Base-by-base conservation (phyloP, 1,140 invertebrate genomes). In the Bombus waltoni region DNA sequence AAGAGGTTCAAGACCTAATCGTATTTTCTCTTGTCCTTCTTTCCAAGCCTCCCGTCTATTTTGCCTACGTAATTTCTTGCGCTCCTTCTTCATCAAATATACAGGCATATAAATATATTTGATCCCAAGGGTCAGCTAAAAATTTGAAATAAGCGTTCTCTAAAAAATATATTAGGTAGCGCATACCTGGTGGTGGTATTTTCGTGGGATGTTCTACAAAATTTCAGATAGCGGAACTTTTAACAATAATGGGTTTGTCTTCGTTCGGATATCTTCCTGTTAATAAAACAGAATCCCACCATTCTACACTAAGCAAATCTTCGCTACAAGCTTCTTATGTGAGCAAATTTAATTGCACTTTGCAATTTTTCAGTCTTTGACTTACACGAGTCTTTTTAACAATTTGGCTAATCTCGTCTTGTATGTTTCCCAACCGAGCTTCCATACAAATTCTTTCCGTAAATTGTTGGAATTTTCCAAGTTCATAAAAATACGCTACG, bases 221-320 rank as follows among this genome's bases (percentile, higher is more conserved):
- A 95, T 98, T 98, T 47, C 98, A 99, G 82, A 99, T 98, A n/a
- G 97, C 96, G 65, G 96, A 96, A 88, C 95, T 94, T 91, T 97
- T 97, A 9, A 94, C 91, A 90, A 75, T 92, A 87, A 89, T 95
- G 90, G 11, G 90, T 3, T 95, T 94, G 74, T 94, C 92, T 47
- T 93, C 91, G 81, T 93, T 93, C 0, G 93, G 91, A 96, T 95
- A 95, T 94, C 95, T 93, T 94, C 96, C 95, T 47, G 96, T 97
- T n/a, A 99, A 95, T 89, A 99, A 98, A 62, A 99, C 97, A 66
- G 98, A 98, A 96, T 99, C 99, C 99, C 99, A 99, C 99, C 99
- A 99, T 95, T 99, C 99, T 80, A 99, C 97, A 74, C 98, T 97
- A 0, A 99, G 99, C 70, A 99, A 97, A 86, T 98, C 97, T 88